A percentile compares a stretch with the other conserved stretches of the same genome.
These are phyloP conservation scores for Dicaeum eximium DNA, from an alignment of 2,113 vertebrate genomes.

Conservation along the genomic window DNA sequence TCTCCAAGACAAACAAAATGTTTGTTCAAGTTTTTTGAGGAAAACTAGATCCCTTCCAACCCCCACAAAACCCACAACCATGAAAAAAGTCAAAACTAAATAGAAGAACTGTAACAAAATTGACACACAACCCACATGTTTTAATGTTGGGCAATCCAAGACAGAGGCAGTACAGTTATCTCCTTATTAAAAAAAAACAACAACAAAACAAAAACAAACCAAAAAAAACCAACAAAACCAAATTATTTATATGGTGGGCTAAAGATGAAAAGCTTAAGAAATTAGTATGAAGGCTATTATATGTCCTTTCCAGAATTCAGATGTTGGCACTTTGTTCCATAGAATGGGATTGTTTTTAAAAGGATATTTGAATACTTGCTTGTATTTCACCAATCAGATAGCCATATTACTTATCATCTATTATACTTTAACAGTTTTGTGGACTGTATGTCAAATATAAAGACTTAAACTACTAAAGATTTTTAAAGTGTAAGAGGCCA, in stretches of 20 bases:
- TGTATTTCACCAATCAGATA: not conserved
- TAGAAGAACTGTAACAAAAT: not conserved
- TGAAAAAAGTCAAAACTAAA: not conserved
- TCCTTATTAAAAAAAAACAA: not conserved
- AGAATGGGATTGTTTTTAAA: not conserved
- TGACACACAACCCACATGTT: not conserved
- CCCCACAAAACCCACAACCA: not conserved
- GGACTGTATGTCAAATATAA: not conserved
- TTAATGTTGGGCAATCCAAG: not conserved
- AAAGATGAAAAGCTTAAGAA: not conserved
- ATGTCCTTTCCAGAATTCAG: not conserved
- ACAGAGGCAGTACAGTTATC: not conserved
- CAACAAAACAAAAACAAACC: no score
- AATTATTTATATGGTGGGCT: not conserved
- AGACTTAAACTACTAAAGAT: not conserved
- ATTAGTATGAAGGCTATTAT: not conserved
- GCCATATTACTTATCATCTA: not conserved
- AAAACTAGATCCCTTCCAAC: not conserved
- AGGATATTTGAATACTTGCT: not conserved
- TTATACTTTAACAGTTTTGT: not conserved
- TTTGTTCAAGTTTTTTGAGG: not conserved
- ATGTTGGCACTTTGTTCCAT: not conserved
- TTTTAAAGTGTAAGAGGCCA: not conserved
- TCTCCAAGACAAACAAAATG: conserved; percentile 1
- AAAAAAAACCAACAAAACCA: not conserved